Evolutionary conservation across 1,140 invertebrate genomes (phyloP).

Genomic region (Cherax quadricarinatus): DNA sequence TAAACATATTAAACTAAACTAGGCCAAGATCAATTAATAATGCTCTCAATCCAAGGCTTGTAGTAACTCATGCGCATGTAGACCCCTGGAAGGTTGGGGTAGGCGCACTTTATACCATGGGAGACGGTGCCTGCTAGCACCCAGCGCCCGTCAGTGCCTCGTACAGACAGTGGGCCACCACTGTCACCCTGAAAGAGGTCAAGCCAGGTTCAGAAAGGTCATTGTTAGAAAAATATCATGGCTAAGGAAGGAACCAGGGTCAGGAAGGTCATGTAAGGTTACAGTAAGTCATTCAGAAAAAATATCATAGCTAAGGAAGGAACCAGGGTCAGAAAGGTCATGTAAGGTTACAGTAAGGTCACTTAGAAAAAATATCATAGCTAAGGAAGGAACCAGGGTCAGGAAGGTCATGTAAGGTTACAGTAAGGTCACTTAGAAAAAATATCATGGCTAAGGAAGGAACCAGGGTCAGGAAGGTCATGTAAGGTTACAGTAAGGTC

Average conservation of each 20-base stretch:
- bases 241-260: no score
- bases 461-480: background rate
- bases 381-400: background rate
- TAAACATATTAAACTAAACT: no score
- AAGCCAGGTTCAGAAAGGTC: background rate
- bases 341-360: no score
- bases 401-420: background rate
- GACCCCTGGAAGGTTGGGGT: conserved; percentile 91
- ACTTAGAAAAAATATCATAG: no score
- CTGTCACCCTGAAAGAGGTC: conserved; percentile 87
- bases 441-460: no score
- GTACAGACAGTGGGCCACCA: conserved; percentile 92
- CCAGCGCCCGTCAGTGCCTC: conserved; percentile 90
- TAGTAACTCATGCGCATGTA: conserved; percentile 95
- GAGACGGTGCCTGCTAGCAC: conserved; percentile 94
- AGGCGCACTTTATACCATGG: conserved; percentile 96
- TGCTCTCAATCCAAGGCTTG: conserved; percentile 91
- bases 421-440: no score
- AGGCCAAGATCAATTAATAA: conserved; percentile 77
- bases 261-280: no score
- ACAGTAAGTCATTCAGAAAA: no score
- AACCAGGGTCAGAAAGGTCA: background rate
- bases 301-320: no score
- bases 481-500: no score
- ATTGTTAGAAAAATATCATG: background rate